Base-by-base conservation (phyloP, 92 coral and sea anemone genomes). In the Plumapathes pennacea region DNA sequence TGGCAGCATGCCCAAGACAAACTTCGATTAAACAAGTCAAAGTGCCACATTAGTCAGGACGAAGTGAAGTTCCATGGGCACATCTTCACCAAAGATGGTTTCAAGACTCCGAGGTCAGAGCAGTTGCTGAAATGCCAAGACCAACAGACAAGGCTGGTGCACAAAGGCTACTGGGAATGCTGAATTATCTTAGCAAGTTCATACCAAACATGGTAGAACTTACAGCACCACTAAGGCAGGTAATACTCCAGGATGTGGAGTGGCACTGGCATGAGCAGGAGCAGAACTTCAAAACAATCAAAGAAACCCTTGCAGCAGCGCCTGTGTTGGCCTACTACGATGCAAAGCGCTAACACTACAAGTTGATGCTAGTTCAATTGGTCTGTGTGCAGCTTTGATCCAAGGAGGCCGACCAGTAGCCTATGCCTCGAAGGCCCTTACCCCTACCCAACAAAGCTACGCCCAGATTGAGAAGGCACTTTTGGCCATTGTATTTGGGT, bases 241-340 rank as follows among this genome's bases (percentile, higher is more conserved):
- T 61, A 31, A 47, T 52, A 18, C 60, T 46, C 10, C 47, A 71
- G 45, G 57, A 69, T 41, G 40, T 46, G 11, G 64, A 54, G 53
- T 67, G 64, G 64, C 53, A 67, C 22, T 67, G 62, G 64, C 47
- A 38, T 19, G 63, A 54, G 21, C 64, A 67, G 33, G 42, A 67
- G 19, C 28, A 36, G 32, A 40, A 66, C 44, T 68, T 67, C 13
- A 33, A 38, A 23, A 29, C n/a, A 28, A 15, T 67, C 11, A 42
- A 67, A 24, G 12, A 51, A 47, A 18, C 48, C 1, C 33, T 55
- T 9, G 58, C 18, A 23, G 41, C 9, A 25, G 33, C 71, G 1
- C 70, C 78, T 3, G 69, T 71, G 40, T 58, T 37, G 17, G 68
- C 39, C 3, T 39, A 54, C 31, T 70, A 56, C 37, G 77, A 70